Percentiles rank a stretch among this genome's conserved stretches.
Conservation (phyloP, 2,888 invertebrate species). For the Acanthococcus lagerstroemiae region DNA sequence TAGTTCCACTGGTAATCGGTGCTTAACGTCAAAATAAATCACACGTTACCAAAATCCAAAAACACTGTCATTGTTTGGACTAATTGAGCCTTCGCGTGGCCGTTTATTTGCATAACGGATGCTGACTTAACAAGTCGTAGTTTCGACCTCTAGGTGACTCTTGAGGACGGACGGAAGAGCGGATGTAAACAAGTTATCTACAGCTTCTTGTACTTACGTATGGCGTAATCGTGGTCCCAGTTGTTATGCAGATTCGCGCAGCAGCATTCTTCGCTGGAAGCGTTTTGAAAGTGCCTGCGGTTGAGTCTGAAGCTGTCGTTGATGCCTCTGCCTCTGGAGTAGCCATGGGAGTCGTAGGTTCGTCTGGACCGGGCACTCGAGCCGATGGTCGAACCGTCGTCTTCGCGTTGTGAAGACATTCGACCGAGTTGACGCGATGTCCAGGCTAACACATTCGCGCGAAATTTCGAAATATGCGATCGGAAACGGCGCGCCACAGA, state of each 20-base stretch:
- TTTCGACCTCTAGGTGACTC: too few species aligned
- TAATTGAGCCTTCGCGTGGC: too few species aligned
- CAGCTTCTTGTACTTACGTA: slow-evolving; percentile 12
- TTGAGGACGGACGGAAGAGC: too few species aligned
- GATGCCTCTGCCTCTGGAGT: slow-evolving; percentile 2
- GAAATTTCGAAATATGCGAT: background rate
- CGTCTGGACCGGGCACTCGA: background rate
- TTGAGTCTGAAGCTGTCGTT: slow-evolving; percentile 17
- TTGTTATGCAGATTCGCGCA: background rate
- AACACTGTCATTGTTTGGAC: too few species aligned
- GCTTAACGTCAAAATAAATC: too few species aligned
- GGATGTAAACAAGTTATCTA: background rate
- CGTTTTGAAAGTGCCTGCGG: background rate
- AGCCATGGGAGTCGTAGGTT: background rate
- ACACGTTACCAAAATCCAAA: too few species aligned
- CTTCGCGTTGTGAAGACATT: slow-evolving; percentile 13
- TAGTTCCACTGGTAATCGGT: too few species aligned
- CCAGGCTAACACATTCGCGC: background rate
- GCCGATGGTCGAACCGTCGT: slow-evolving; percentile 2
- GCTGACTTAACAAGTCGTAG: too few species aligned
- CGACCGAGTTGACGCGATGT: too few species aligned
- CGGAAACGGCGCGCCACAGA: slow-evolving; percentile 1
- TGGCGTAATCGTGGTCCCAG: slow-evolving; percentile 13
- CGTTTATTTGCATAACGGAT: too few species aligned
- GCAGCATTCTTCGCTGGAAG: background rate